These are phyloP conservation scores for Brevimyrus niger DNA, from an alignment of 2,113 vertebrate species.

Conservation along the genomic window DNA sequence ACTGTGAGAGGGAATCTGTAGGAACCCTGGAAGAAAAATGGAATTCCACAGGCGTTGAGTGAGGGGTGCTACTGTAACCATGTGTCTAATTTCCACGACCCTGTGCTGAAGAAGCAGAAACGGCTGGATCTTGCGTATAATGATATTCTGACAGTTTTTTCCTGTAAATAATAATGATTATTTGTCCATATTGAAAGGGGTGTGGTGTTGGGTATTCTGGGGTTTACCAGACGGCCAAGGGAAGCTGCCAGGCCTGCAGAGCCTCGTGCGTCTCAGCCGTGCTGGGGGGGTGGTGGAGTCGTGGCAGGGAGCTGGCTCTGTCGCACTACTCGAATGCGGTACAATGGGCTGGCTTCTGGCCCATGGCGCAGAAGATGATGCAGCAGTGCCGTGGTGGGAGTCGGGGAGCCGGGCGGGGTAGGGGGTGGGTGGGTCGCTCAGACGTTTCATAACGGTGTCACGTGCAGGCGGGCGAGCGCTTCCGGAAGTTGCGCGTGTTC, in stretches of 20 bases:
- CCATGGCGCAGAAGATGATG: background rate
- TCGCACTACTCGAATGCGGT: background rate
- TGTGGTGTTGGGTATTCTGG: background rate
- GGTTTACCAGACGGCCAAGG: background rate
- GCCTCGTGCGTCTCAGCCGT: background rate
- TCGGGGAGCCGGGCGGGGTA: background rate
- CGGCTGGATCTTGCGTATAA: background rate
- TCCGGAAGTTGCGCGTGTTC: background rate
- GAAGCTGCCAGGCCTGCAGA: background rate
- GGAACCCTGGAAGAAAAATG: background rate
- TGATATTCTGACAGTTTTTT: background rate
- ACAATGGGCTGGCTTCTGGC: background rate
- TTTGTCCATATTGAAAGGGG: background rate
- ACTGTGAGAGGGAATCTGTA: background rate
- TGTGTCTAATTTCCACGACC: background rate
- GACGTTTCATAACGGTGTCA: background rate
- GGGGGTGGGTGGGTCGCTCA: background rate
- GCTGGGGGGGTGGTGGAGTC: background rate
- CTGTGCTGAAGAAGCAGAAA: background rate
- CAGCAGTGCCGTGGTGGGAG: background rate
- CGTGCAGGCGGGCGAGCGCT: background rate
- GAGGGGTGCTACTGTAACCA: background rate
- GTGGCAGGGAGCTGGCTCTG: background rate
- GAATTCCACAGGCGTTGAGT: background rate
- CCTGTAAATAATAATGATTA: background rate